Conservation (phyloP, 2,888 invertebrate genomes). For the Alviniconcha strummeri region DNA sequence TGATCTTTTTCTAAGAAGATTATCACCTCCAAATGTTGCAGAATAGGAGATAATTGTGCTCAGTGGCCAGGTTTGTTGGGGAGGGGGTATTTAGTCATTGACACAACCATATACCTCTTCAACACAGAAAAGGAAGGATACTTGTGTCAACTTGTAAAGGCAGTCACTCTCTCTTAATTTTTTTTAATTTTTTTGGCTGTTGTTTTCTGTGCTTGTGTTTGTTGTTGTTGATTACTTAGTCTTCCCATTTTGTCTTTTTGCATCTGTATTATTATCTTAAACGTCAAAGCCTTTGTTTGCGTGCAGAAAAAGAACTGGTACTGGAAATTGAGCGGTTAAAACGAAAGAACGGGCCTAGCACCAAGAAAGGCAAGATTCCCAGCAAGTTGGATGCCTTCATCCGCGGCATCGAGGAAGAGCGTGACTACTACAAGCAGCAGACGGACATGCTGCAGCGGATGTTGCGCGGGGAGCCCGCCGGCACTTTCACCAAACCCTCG, state of each 20-base stretch:
- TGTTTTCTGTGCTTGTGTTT: too few relatives aligned
- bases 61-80: too few relatives aligned
- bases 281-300: too few relatives aligned
- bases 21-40: too few relatives aligned
- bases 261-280: neutral
- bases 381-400: conserved; percentile 69
- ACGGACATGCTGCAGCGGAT: conserved; percentile 66
- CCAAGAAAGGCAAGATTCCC: conserved; percentile 62
- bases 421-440: conserved; percentile 72
- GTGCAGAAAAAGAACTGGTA: conserved; percentile 72
- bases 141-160: neutral
- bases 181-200: too few relatives aligned
- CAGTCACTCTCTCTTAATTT: too few relatives aligned
- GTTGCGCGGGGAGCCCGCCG: conserved; percentile 50
- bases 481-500: conserved; percentile 41
- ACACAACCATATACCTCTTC: neutral
- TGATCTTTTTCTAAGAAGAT: too few relatives aligned
- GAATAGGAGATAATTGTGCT: too few relatives aligned
- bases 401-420: conserved; percentile 70
- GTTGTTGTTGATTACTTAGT: neutral
- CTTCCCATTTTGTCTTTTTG: neutral
- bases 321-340: conserved; percentile 72
- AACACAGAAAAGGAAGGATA: neutral
- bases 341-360: conserved; percentile 59
- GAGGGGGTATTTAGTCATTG: neutral